Conservation (phyloP, 2,113 vertebrate species). For the Synodontis membranacea region DNA sequence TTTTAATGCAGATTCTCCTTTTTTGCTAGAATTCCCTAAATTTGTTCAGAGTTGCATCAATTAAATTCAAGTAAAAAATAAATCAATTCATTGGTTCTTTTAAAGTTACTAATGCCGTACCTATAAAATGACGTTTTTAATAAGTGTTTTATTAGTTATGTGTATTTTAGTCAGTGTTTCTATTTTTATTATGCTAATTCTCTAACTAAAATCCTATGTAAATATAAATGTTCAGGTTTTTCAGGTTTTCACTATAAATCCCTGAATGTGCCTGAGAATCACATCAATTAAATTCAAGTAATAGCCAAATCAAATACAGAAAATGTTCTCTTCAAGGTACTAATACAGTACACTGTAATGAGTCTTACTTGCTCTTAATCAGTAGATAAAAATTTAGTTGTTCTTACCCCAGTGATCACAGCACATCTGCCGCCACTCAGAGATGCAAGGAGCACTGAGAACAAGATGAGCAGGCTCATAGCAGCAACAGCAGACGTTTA, state of each 20-base stretch:
- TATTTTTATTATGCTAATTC: neutral
- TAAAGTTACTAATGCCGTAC: neutral
- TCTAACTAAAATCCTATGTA: neutral
- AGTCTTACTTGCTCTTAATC: neutral
- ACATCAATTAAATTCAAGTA: neutral
- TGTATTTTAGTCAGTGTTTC: neutral
- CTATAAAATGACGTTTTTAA: neutral
- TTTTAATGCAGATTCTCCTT: neutral
- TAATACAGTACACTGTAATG: neutral
- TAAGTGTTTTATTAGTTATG: neutral
- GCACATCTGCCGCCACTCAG: slow-evolving; percentile 70
- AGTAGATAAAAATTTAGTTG: slow-evolving; percentile 1
- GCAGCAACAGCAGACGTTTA: slow-evolving; percentile 57
- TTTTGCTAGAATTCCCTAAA: neutral
- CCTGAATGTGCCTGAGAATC: neutral
- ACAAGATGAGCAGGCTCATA: slow-evolving; percentile 69
- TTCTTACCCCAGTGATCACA: slow-evolving; percentile 80
- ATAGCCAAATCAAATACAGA: neutral
- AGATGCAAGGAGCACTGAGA: slow-evolving; percentile 70
- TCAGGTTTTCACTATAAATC: neutral
- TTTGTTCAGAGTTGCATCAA: neutral
- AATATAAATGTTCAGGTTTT: neutral
- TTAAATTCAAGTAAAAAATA: neutral
- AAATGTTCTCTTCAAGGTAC: neutral
- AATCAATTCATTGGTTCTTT: neutral